Conservation (phyloP, 2,888 invertebrate species). For the Drosophila bunnanda region DNA sequence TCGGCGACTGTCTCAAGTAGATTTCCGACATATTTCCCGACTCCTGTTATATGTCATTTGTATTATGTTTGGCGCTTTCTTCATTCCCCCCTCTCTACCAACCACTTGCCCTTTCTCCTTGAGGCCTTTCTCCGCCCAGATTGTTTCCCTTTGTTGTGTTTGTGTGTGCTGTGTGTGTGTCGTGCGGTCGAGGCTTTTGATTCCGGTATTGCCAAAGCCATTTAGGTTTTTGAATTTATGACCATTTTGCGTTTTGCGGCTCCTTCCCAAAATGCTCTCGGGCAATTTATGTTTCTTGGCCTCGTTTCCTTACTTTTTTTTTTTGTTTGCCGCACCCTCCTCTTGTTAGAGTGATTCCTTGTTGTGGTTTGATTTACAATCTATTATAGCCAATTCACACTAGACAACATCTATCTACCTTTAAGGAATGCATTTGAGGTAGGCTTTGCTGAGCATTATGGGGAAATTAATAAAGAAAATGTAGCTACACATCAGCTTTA, state of each 20-base stretch:
- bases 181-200: slow-evolving; percentile 33
- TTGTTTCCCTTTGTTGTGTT: slow-evolving; percentile 22
- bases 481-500: neutral
- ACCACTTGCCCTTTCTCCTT: neutral
- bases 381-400: slow-evolving; percentile 9
- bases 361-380: slow-evolving; percentile 32
- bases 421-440: neutral
- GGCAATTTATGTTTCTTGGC: slow-evolving; percentile 66
- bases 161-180: neutral
- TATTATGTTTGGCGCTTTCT: slow-evolving; percentile 51
- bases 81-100: neutral
- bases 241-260: slow-evolving; percentile 74
- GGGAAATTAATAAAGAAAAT: too few species aligned
- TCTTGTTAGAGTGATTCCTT: slow-evolving; percentile 7
- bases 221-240: slow-evolving; percentile 77
- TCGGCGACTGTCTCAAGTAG: slow-evolving; percentile 71
- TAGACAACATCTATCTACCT: neutral
- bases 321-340: slow-evolving; percentile 52
- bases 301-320: slow-evolving; percentile 54
- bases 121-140: neutral
- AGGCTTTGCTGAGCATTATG: neutral
- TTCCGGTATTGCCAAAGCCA: slow-evolving; percentile 54
- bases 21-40: slow-evolving; percentile 75
- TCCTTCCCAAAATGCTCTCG: slow-evolving; percentile 43
- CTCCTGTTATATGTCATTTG: slow-evolving; percentile 75